phyloP scores from a whole-genome alignment of 92 coral and sea anemone species.

The Zoanthus gigantus region DNA sequence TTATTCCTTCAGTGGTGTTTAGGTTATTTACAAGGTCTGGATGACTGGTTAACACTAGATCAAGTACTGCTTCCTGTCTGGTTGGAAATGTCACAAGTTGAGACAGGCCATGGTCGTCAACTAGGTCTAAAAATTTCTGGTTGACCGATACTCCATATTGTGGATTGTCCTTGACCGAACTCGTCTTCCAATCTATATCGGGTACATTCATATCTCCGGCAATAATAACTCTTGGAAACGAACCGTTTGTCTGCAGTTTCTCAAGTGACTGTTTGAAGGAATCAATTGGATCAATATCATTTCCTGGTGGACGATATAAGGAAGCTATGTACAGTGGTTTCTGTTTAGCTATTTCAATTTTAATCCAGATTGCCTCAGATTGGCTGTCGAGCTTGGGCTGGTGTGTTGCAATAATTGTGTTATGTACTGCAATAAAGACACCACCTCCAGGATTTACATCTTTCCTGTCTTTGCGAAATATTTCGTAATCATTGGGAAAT shows the following conservation, averaged over 20 bases:
- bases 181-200: conserved; percentile 52
- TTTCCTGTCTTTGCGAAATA: conserved; percentile 49
- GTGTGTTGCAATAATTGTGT: conserved; percentile 65
- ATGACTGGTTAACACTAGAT: conserved; percentile 60
- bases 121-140: conserved; percentile 53
- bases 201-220: conserved; percentile 59
- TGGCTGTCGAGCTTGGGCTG: conserved; percentile 63
- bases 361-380: conserved; percentile 64
- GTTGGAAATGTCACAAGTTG: conserved; percentile 67
- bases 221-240: conserved; percentile 54
- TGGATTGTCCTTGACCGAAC: conserved; percentile 54
- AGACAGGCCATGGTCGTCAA: conserved; percentile 61
- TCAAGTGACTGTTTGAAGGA: conserved; percentile 49
- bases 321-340: conserved; percentile 66
- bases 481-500: conserved; percentile 43
- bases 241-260: conserved; percentile 60
- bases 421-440: conserved; percentile 66
- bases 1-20: conserved; percentile 38
- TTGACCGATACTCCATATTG: conserved; percentile 62
- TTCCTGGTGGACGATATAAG: conserved; percentile 67
- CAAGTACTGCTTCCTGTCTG: conserved; percentile 59
- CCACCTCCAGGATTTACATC: conserved; percentile 68
- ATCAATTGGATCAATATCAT: conserved; percentile 50
- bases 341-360: conserved; percentile 55
- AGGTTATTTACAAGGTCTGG: conserved; percentile 52